Percentiles rank a stretch among this genome's conserved stretches.
phyloP scores from a whole-genome alignment of 2,888 invertebrate genomes.

The Torymus texanus region DNA sequence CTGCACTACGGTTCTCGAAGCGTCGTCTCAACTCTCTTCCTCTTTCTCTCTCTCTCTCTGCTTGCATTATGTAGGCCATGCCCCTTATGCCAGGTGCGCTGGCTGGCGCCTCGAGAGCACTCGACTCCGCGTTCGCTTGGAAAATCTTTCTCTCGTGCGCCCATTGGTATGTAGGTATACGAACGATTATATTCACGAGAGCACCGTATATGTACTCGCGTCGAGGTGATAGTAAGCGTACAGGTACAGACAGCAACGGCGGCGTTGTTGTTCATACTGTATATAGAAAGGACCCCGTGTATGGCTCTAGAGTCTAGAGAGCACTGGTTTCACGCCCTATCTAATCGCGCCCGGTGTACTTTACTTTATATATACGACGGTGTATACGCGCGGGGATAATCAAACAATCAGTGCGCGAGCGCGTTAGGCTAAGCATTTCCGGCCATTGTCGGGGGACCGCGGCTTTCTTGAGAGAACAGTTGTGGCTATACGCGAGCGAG shows the following conservation, averaged over 20 bases:
- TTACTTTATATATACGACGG: slow-evolving; percentile 1
- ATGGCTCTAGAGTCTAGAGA: slow-evolving; percentile 11
- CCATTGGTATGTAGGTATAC: slow-evolving; percentile 61
- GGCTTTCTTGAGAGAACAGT: neutral
- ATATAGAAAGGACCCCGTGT: slow-evolving; percentile 11
- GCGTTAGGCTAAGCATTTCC: slow-evolving; percentile 41
- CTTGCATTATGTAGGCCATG: neutral
- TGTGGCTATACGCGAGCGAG: too few relatives aligned
- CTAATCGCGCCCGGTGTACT: slow-evolving; percentile 41
- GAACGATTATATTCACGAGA: slow-evolving; percentile 51
- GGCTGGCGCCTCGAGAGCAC: slow-evolving; percentile 51
- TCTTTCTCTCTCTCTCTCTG: neutral
- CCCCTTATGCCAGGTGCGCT: too few relatives aligned
- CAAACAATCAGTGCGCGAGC: slow-evolving; percentile 50
- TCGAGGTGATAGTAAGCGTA: slow-evolving; percentile 34
- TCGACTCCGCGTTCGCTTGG: slow-evolving; percentile 62
- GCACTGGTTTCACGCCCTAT: slow-evolving; percentile 50
- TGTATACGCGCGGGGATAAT: slow-evolving; percentile 39
- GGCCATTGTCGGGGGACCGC: slow-evolving; percentile 37
- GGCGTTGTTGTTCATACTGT: slow-evolving; percentile 5
- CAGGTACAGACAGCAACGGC: neutral
- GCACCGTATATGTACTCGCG: neutral
- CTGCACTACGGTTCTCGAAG: too few relatives aligned
- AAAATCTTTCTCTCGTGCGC: slow-evolving; percentile 62
- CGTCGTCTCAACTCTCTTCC: too few relatives aligned